Base-by-base conservation (phyloP, 2,113 vertebrate species). In the Austrofundulus limnaeus region DNA sequence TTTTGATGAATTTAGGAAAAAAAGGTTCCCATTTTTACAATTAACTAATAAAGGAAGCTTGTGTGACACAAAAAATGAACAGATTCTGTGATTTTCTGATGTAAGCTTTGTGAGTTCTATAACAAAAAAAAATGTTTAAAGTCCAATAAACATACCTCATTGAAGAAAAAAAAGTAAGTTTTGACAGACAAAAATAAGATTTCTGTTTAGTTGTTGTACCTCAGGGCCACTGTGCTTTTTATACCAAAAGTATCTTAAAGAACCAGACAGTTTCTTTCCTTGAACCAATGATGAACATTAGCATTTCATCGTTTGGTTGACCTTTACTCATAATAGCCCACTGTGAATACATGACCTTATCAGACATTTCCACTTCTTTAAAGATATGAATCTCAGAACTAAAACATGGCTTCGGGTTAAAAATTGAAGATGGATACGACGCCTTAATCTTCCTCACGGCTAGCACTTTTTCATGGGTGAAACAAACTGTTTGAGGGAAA, bases 361-460 rank as follows among this genome's bases (percentile, higher is more conserved):
- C 38, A 52, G 61, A 70, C 41, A 67, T 67, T 54, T 73, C 21
- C 15, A 39, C 39, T 45, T 52, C 66, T 72, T 59, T 51, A 12
- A 28, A 46, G 81, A 78, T 25, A 49, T 16, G 16, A 46, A 42
- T 51, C 39, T 52, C 45, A 21, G 46, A 67, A 68, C 55, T 68
- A 37, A 58, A 59, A 60, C 43, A 56, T 0, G 28, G 42, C 63
- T 62, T 78, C 16, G 31, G 24, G 58, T 34, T 78, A 75, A 82
- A 70, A 75, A 72, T 74, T 61, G 37, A 69, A 58, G 77, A 85
- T 55, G 52, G 76, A 78, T 78, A 38, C 24, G 2, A 71, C 65
- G 63, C 72, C 79, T 76, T 56, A 67, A 82, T 86, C 74, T 52
- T 50, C 74, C 74, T 72, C 53, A 61, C 72, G 72, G 80, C 71